A percentile compares a stretch with the other conserved stretches of the same genome.
These are phyloP conservation scores for Epinephelus moara DNA, from an alignment of 2,113 vertebrate species.

Conservation along the genomic window DNA sequence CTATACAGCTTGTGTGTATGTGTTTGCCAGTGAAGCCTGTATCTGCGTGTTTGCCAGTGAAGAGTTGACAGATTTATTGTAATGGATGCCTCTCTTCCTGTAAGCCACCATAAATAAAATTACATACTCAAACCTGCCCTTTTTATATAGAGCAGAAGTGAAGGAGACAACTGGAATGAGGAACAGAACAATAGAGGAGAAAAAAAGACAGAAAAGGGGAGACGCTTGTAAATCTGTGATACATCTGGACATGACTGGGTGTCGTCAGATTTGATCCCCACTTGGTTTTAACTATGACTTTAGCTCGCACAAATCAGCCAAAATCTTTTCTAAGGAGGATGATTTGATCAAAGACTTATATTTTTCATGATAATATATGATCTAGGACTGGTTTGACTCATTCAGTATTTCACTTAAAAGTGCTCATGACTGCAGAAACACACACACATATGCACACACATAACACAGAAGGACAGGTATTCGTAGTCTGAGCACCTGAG, in stretches of 20 bases:
- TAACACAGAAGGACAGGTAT: conserved; percentile 40
- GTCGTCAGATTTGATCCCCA: neutral
- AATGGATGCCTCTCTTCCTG: neutral
- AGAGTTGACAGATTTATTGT: conserved; percentile 38
- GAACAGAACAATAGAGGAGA: neutral
- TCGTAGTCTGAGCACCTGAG: conserved; percentile 61
- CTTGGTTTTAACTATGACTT: neutral
- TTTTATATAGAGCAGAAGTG: neutral
- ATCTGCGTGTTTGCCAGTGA: conserved; percentile 24
- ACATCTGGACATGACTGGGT: conserved; percentile 16
- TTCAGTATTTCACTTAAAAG: conserved; percentile 1
- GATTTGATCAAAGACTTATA: neutral
- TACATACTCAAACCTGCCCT: conserved; percentile 7
- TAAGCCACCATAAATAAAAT: conserved; percentile 47
- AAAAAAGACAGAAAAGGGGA: neutral
- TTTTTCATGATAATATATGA: neutral
- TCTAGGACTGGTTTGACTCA: neutral
- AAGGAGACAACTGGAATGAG: neutral
- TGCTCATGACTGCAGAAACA: neutral
- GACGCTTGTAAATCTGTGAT: conserved; percentile 3
- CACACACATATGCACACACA: conserved; percentile 9
- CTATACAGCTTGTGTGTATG: conserved; percentile 13
- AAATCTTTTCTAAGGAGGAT: neutral
- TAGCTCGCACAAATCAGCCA: neutral
- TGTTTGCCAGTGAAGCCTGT: conserved; percentile 24